A percentile compares a stretch with the other conserved stretches of the same genome.
phyloP scores from a whole-genome alignment of 2,888 invertebrate species.

The Steromphala cineraria region DNA sequence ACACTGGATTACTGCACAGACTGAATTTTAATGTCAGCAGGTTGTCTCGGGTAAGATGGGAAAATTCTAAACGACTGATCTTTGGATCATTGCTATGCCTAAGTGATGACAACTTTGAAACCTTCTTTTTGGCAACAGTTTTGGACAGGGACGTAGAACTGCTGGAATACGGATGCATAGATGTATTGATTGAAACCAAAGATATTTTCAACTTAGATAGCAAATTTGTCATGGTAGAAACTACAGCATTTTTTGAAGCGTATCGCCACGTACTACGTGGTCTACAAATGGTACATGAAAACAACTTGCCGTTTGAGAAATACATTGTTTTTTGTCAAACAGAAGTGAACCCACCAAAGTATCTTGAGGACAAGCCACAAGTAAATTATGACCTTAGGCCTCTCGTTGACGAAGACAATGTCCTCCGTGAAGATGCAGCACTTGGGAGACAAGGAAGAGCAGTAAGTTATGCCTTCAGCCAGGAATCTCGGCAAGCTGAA shows the following conservation, averaged over 20 bases:
- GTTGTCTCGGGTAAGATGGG: slow-evolving; percentile 67
- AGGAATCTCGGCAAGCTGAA: not conserved
- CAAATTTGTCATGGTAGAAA: slow-evolving; percentile 82
- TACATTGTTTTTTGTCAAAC: slow-evolving; percentile 47
- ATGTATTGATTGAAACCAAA: slow-evolving; percentile 45
- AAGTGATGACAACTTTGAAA: slow-evolving; percentile 82
- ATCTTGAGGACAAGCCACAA: slow-evolving; percentile 32
- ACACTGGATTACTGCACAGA: slow-evolving; percentile 39
- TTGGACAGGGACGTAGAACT: slow-evolving; percentile 46
- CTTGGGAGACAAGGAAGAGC: not conserved
- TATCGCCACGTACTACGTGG: slow-evolving; percentile 85
- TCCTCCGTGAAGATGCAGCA: not conserved
- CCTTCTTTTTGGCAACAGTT: slow-evolving; percentile 82
- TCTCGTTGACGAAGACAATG: slow-evolving; percentile 26
- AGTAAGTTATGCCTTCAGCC: slow-evolving; percentile 11
- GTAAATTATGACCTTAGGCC: slow-evolving; percentile 35
- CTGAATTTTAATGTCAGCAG: slow-evolving; percentile 30
- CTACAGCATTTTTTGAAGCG: slow-evolving; percentile 87
- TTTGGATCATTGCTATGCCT: slow-evolving; percentile 85
- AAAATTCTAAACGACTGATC: slow-evolving; percentile 80
- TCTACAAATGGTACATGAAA: slow-evolving; percentile 79
- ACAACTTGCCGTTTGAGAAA: slow-evolving; percentile 48
- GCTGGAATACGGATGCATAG: slow-evolving; percentile 47
- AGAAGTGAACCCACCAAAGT: slow-evolving; percentile 44
- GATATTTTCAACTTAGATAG: slow-evolving; percentile 9